Conservation (phyloP, 2,113 vertebrate genomes). For the Poeciliopsis turrubarensis region DNA sequence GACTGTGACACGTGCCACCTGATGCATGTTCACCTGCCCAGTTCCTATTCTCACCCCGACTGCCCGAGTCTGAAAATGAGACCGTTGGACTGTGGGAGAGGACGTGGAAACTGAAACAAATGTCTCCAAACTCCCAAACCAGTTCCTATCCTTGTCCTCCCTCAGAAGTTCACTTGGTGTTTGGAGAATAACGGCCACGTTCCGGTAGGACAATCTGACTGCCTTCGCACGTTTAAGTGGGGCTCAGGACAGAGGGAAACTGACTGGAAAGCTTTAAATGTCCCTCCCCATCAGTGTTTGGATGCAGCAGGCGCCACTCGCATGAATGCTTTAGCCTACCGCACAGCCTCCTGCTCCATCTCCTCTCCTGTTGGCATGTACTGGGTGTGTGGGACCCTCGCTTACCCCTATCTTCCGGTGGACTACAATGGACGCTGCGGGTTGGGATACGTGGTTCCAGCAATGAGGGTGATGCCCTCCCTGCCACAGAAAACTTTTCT, state of each 20-base stretch:
- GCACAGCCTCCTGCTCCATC: slow-evolving; percentile 44
- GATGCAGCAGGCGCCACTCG: slow-evolving; percentile 18
- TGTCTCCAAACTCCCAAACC: slow-evolving; percentile 40
- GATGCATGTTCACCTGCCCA: slow-evolving; percentile 35
- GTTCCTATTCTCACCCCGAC: slow-evolving; percentile 29
- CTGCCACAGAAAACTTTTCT: slow-evolving; percentile 6
- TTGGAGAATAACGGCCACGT: slow-evolving; percentile 46
- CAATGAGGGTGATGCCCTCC: slow-evolving; percentile 51
- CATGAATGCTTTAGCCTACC: slow-evolving; percentile 36
- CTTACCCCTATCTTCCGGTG: slow-evolving; percentile 58
- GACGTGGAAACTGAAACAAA: slow-evolving; percentile 38
- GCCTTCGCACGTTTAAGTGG: slow-evolving; percentile 47
- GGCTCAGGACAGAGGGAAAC: not conserved
- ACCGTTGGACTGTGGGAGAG: slow-evolving; percentile 27
- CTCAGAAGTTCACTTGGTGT: slow-evolving; percentile 51
- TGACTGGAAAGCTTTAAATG: not conserved
- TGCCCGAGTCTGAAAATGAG: slow-evolving; percentile 46
- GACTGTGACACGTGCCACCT: slow-evolving; percentile 62
- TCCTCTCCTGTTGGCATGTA: slow-evolving; percentile 61
- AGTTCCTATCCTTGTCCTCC: slow-evolving; percentile 40
- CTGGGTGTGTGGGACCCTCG: slow-evolving; percentile 53
- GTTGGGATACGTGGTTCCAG: slow-evolving; percentile 49
- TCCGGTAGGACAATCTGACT: slow-evolving; percentile 34
- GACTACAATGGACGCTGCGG: slow-evolving; percentile 60
- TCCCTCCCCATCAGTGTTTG: slow-evolving; percentile 39